Base-by-base conservation (phyloP, 1,140 invertebrate genomes). In the Leptinotarsa texana region DNA sequence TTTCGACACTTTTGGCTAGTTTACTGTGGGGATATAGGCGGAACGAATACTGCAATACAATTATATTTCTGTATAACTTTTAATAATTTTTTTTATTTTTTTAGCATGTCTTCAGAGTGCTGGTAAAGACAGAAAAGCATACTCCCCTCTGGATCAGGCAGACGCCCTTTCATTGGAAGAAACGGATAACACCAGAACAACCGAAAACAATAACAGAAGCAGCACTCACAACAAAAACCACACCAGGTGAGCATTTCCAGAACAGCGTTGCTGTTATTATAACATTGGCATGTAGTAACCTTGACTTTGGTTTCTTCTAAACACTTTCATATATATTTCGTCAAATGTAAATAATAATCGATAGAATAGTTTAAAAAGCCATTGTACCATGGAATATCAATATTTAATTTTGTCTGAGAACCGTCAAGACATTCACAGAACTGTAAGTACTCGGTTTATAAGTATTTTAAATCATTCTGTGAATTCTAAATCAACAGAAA, bases 31-130 rank as follows among this genome's bases (percentile, higher is more conserved):
- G 6, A 33, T 33, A 6, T 33, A 42, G 8, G 0, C 11, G 33
- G 8, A 42, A 42, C 8, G 11, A 42, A 42, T 42, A 42, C 8
- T 42, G 33, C 33, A 42, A 42, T 42, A 11, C 3, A 42, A 11
- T 42, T 11, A 3, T 42, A 42, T 11, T 42, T 11, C 33, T 42
- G 8, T 42, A 11, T 8, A 11, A 42, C 5, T 42, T 42, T 11
- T 3, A 42, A 8, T 11, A 0, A 11, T 42, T 42, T 42, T 42
- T 11, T 0, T 11, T 0, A 42, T 67, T 73, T 81, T n/a, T 80
- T 17, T 80, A 88, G 88, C 88, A 69, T 88, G 88, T 77, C 83
- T 88, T 63, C 87, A 88, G 79, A 88, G 86, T 66, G 88, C 88
- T 18, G 86, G 87, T 17, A 88, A 88, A 81, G 87, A 88, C 82